A percentile compares a stretch with the other conserved stretches of the same genome.
Conservation (phyloP, 2,113 vertebrate genomes). For the Platichthys flesus region DNA sequence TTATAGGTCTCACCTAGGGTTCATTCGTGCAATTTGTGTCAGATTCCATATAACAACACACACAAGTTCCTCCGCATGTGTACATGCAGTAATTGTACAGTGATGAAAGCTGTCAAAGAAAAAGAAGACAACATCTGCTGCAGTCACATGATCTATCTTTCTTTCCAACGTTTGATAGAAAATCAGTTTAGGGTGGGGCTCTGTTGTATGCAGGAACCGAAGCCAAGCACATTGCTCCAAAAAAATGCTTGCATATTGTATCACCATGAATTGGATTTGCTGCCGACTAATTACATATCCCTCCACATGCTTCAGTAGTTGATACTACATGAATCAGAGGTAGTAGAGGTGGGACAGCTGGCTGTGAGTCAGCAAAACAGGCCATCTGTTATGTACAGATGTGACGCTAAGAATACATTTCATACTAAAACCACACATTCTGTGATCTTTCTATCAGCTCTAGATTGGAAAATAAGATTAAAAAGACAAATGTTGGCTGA, state of each 20-base stretch:
- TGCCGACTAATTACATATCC: slow-evolving; percentile 8
- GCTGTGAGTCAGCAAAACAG: slow-evolving; percentile 21
- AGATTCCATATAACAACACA: too few relatives aligned
- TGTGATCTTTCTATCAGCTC: not conserved
- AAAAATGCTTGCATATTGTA: slow-evolving; percentile 16
- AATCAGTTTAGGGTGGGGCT: not conserved
- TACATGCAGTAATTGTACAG: not conserved
- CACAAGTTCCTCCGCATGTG: not conserved
- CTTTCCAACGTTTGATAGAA: not conserved
- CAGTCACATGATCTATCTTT: not conserved
- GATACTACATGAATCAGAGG: slow-evolving; percentile 26
- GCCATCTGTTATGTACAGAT: not conserved
- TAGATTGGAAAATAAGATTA: slow-evolving; percentile 2
- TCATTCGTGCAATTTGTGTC: too few relatives aligned
- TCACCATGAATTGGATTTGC: slow-evolving; percentile 35
- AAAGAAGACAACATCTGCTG: not conserved
- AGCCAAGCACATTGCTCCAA: slow-evolving; percentile 1
- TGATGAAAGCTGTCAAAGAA: not conserved
- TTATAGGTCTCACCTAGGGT: too few relatives aligned
- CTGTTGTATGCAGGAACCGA: not conserved
- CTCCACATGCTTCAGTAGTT: not conserved
- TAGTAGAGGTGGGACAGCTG: not conserved
- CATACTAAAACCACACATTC: not conserved
- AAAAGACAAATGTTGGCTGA: not conserved
- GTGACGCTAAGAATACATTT: not conserved